These are phyloP conservation scores for Micrasema minimum DNA, from an alignment of 1,140 invertebrate genomes.

Conservation along the genomic window DNA sequence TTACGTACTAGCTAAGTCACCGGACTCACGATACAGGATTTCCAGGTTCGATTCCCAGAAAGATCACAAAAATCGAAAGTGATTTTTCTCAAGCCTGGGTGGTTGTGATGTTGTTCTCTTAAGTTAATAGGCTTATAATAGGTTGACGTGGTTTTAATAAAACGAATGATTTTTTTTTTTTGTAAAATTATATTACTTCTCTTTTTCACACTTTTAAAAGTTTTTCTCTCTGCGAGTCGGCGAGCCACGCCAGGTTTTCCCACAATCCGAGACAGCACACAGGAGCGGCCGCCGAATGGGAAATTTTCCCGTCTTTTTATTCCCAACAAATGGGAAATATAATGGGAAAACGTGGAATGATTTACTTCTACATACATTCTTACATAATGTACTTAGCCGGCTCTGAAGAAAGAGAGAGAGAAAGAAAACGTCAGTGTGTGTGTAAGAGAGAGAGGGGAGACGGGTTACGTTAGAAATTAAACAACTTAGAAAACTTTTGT, in stretches of 20 bases:
- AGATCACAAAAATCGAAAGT: no score
- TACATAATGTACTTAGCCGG: slow-evolving; percentile 47
- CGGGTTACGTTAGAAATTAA: slow-evolving; percentile 9
- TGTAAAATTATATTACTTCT: no score
- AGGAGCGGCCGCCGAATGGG: slow-evolving; percentile 38
- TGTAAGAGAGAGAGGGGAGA: background rate
- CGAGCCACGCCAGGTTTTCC: slow-evolving; percentile 19
- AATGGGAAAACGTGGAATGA: slow-evolving; percentile 53
- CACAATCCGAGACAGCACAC: slow-evolving; percentile 33
- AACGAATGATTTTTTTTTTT: no score
- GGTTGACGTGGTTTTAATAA: no score
- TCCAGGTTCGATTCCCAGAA: no score
- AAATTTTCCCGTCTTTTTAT: slow-evolving; percentile 53
- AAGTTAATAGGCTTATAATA: no score
- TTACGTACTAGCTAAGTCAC: no score
- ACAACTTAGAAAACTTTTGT: slow-evolving; percentile 17
- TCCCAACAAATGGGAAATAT: slow-evolving; percentile 55
- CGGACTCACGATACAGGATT: no score
- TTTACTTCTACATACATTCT: slow-evolving; percentile 51
- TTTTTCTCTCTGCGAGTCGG: background rate
- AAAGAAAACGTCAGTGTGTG: background rate
- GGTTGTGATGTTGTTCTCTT: no score
- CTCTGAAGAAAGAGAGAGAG: slow-evolving; percentile 25
- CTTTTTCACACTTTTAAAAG: no score
- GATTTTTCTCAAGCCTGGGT: no score